Evolutionary conservation across 2,113 vertebrate species (phyloP).

Genomic region (Macquaria ambigua): DNA sequence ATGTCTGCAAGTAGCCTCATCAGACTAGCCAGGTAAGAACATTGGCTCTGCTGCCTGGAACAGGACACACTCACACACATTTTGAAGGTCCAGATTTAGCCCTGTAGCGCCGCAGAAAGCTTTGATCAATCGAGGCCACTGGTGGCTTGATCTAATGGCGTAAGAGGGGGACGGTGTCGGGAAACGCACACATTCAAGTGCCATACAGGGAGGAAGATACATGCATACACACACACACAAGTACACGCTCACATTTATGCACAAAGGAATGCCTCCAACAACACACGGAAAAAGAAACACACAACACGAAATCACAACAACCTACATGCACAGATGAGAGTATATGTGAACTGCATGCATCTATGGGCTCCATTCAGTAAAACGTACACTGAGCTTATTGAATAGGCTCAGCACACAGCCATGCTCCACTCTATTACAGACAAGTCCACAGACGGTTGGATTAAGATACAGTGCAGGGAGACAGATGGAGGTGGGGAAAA

Average conservation of each 20-base stretch:
- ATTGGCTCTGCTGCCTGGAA: conserved; percentile 36
- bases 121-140: conserved; percentile 55
- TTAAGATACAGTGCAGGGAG: conserved; percentile 56
- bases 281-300: neutral
- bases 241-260: neutral
- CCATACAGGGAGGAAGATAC: neutral
- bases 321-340: neutral
- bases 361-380: conserved; percentile 20
- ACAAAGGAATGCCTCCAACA: neutral
- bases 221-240: neutral
- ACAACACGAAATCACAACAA: neutral
- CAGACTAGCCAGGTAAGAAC: conserved; percentile 37
- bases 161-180: neutral
- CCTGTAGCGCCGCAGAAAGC: conserved; percentile 22
- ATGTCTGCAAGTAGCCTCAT: conserved; percentile 23
- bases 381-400: conserved; percentile 26
- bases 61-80: conserved; percentile 1
- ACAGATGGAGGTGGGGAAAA: conserved; percentile 40
- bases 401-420: conserved; percentile 12
- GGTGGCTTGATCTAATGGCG: neutral
- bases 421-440: conserved; percentile 50
- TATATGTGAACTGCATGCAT: neutral
- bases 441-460: conserved; percentile 41
- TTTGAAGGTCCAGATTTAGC: conserved; percentile 40
- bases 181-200: conserved; percentile 6